phyloP scores from a whole-genome alignment of 2,888 invertebrate genomes.

The Lasioglossum leucozonium region DNA sequence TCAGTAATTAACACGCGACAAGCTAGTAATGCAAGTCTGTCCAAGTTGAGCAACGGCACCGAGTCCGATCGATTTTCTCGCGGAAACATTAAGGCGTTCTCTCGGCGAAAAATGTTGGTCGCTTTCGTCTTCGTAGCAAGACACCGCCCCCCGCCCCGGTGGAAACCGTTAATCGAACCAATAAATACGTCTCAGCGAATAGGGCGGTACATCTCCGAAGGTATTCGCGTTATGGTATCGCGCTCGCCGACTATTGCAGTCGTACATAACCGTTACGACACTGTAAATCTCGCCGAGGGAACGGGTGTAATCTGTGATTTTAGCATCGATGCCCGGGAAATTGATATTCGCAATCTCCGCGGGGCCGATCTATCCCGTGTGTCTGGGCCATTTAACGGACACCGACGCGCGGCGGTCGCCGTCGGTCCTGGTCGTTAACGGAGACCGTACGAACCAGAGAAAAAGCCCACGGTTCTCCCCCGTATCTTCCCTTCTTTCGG shows the following conservation, averaged over 20 bases:
- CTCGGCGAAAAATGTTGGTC: neutral
- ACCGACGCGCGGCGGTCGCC: slow-evolving; percentile 25
- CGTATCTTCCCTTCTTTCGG: slow-evolving; percentile 61
- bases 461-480: slow-evolving; percentile 44
- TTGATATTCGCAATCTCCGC: slow-evolving; percentile 66
- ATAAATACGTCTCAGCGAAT: slow-evolving; percentile 40
- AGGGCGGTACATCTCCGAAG: neutral
- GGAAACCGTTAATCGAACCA: slow-evolving; percentile 38
- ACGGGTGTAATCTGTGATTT: slow-evolving; percentile 43
- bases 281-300: slow-evolving; percentile 47
- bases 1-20: neutral
- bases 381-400: slow-evolving; percentile 71
- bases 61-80: neutral
- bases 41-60: neutral
- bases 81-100: neutral
- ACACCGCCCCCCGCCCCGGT: neutral
- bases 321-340: slow-evolving; percentile 50
- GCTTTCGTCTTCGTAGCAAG: neutral
- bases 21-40: neutral
- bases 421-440: slow-evolving; percentile 69
- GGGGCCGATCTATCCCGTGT: slow-evolving; percentile 56
- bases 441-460: slow-evolving; percentile 45
- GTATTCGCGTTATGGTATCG: slow-evolving; percentile 29
- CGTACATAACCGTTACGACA: slow-evolving; percentile 55
- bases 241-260: slow-evolving; percentile 21